Evolutionary conservation across 1,140 invertebrate species (phyloP), one percentile per base, ranked within the genome.

Genomic region (Archivesica marissinica): DNA sequence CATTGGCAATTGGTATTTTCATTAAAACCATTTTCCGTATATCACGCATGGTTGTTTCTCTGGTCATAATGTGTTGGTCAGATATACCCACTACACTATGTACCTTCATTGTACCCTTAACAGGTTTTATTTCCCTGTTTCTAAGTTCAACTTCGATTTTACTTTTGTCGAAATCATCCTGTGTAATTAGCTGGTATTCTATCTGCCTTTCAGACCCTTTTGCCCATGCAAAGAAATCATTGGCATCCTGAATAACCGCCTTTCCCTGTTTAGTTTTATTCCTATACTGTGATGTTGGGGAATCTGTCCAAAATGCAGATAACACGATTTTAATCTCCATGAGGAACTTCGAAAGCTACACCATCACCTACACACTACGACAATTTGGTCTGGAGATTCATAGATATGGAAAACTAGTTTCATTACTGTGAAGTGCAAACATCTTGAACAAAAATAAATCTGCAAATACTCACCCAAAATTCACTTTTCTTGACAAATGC

Each of bases 271-370:
- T 75, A 1, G 59, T 79, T 39, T 79, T 79, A n/a, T 79, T 79
- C 17, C 76, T 44, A 38, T 88, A 88, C 38, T 82, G 87, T 7
- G 35, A 44, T n/a, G 76, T 64, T 33, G 76, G 76, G 0, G 59
- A 79, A 44, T 79, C 76, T 15, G 76, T 77, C 50, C 74, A 76
- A 38, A 76, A n/a, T n/a, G n/a, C n/a, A n/a, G n/a, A n/a, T n/a
- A n/a, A 54, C 7, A 11, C 20, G 15, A 3, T n/a, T 54, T 54
- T n/a, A 11, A 3, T 54, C 23, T 54, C 15, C 50, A n/a, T n/a
- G 3, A 54, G 3, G 20, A 54, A n/a, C n/a, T n/a, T n/a, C n/a
- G n/a, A n/a, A n/a, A 54, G 4, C 6, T 11, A 6, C 3, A 23
- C 20, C 50, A n/a, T 54, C 23, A 23, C 33, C 9, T 59, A 28